Evolutionary conservation across 2,888 invertebrate genomes (phyloP).

Genomic region (Clunio marinus): DNA sequence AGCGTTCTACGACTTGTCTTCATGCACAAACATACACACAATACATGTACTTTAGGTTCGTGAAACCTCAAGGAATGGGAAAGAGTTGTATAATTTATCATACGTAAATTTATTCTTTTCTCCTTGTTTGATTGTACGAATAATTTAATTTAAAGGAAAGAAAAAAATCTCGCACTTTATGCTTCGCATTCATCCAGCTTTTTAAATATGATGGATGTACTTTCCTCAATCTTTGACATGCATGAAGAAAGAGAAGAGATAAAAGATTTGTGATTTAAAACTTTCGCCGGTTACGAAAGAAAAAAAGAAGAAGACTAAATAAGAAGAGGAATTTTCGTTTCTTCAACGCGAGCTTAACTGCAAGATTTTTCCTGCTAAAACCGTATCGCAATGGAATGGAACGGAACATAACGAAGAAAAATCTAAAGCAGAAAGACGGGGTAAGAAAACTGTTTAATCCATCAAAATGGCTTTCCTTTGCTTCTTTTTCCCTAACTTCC

Average conservation of each 20-base stretch:
- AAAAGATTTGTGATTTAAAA: slow-evolving; percentile 16
- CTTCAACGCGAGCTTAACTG: too few species aligned
- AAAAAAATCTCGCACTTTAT: background rate
- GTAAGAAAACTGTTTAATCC: slow-evolving; percentile 14
- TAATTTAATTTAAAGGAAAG: slow-evolving; percentile 8
- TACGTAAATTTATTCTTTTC: background rate
- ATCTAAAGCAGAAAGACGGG: background rate
- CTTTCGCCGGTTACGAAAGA: background rate
- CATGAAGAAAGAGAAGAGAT: background rate
- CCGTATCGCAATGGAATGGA: too few species aligned
- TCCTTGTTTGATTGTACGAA: slow-evolving; percentile 17
- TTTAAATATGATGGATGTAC: slow-evolving; percentile 9
- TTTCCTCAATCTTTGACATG: background rate
- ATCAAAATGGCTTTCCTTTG: slow-evolving; percentile 10
- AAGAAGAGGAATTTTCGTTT: too few species aligned
- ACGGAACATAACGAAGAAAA: too few species aligned
- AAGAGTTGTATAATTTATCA: slow-evolving; percentile 10
- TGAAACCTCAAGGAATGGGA: background rate
- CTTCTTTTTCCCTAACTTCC: background rate
- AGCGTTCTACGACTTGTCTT: background rate
- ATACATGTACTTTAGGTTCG: background rate
- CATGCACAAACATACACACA: background rate
- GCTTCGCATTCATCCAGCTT: background rate
- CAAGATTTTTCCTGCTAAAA: too few species aligned
- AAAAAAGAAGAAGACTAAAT: background rate